A percentile compares a stretch with the other conserved stretches of the same genome.
Evolutionary conservation across 2,113 vertebrate genomes (phyloP).

Genomic region (Macquaria ambigua): DNA sequence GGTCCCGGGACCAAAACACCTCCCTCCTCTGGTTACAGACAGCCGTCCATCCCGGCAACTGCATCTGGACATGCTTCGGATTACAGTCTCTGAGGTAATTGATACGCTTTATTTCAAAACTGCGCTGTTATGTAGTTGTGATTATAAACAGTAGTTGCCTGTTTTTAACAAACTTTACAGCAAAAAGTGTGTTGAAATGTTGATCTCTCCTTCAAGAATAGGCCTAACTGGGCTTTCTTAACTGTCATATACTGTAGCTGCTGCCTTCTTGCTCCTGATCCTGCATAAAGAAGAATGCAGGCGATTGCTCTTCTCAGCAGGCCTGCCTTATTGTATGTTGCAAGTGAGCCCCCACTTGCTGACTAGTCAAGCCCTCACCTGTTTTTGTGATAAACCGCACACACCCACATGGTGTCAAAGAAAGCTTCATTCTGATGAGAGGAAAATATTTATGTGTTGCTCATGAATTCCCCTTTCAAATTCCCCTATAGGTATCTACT

Average conservation of each 20-base stretch:
- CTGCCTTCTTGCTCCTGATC: neutral
- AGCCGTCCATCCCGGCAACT: constrained; percentile 4
- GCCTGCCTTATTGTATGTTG: neutral
- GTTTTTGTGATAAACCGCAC: constrained; percentile 18
- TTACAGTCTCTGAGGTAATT: constrained; percentile 59
- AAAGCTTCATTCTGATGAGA: neutral
- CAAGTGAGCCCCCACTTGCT: neutral
- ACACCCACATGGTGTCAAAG: neutral
- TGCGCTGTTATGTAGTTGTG: neutral
- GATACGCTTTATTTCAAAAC: neutral
- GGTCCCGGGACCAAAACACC: constrained; percentile 29
- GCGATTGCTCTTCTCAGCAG: neutral
- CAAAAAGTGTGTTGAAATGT: neutral
- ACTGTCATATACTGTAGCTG: neutral
- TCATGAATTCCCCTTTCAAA: neutral
- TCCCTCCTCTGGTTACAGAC: neutral
- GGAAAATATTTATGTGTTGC: neutral
- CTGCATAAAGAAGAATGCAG: neutral
- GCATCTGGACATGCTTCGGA: constrained; percentile 41
- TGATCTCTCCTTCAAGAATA: neutral
- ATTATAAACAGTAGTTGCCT: neutral
- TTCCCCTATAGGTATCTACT: neutral
- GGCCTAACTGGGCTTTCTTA: neutral
- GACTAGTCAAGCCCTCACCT: neutral
- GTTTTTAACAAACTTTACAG: constrained; percentile 4